A percentile compares a stretch with the other conserved stretches of the same genome.
These are phyloP conservation scores for Synergus gifuensis DNA, from an alignment of 2,888 invertebrate species.

Conservation along the genomic window DNA sequence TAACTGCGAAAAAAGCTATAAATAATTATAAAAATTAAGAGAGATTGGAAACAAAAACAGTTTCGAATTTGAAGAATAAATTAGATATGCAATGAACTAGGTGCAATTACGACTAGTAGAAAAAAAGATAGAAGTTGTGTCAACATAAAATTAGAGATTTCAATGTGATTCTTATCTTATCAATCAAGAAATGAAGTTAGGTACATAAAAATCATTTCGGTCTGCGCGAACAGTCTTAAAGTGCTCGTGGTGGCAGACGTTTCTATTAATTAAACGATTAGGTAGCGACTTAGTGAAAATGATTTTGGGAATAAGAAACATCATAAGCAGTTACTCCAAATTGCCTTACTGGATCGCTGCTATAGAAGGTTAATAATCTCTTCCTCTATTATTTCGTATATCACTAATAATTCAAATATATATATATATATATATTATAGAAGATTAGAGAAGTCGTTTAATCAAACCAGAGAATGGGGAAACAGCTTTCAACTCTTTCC, in stretches of 20 bases:
- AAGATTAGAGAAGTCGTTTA: no score
- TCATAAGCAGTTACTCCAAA: conserved; percentile 17
- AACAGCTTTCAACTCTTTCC: not conserved
- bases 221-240: not conserved
- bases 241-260: not conserved
- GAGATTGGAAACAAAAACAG: not conserved
- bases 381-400: not conserved
- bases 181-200: not conserved
- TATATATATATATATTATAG: no score
- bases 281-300: not conserved
- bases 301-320: conserved; percentile 17
- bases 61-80: not conserved
- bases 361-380: conserved; percentile 4
- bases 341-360: conserved; percentile 36
- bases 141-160: not conserved
- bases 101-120: not conserved
- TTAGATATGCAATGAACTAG: not conserved
- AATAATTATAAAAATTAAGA: not conserved
- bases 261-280: not conserved
- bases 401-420: not conserved
- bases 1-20: not conserved
- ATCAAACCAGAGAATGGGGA: no score
- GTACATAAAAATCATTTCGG: not conserved
- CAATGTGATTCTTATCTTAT: conserved; percentile 27
- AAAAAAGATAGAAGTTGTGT: not conserved